phyloP scores from a whole-genome alignment of 1,140 invertebrate species.

The Telenomus remus region DNA sequence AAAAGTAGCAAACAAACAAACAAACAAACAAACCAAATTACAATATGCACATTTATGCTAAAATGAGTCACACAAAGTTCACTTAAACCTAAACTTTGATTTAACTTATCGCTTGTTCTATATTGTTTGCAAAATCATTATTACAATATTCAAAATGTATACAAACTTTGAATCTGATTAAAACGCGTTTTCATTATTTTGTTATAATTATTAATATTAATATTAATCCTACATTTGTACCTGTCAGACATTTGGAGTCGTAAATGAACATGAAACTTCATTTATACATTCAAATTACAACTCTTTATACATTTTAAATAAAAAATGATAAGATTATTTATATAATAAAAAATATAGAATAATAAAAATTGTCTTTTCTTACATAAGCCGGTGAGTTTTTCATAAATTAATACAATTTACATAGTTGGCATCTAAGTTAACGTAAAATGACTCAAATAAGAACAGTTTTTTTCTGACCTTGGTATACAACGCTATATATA shows the following conservation, averaged over 20 bases:
- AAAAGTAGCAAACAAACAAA: slow-evolving; percentile 14
- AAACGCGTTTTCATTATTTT: slow-evolving; percentile 14
- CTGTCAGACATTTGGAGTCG: slow-evolving; percentile 70
- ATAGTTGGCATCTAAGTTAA: too few relatives aligned
- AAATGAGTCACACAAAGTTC: slow-evolving; percentile 54
- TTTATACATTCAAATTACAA: too few relatives aligned
- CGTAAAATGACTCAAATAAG: too few relatives aligned
- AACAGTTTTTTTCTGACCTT: too few relatives aligned
- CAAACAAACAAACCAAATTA: slow-evolving; percentile 51
- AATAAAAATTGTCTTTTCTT: too few relatives aligned
- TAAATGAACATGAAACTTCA: slow-evolving; percentile 35
- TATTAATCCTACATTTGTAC: slow-evolving; percentile 72
- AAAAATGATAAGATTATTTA: too few relatives aligned
- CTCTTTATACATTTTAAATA: too few relatives aligned
- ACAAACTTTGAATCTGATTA: slow-evolving; percentile 24
- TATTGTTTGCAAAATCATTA: slow-evolving; percentile 33
- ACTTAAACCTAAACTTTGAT: slow-evolving; percentile 60
- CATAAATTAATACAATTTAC: too few relatives aligned
- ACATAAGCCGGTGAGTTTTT: too few relatives aligned
- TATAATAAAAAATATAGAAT: too few relatives aligned
- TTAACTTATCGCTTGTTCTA: slow-evolving; percentile 21
- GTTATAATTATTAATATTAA: slow-evolving; percentile 57
- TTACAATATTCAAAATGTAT: slow-evolving; percentile 10
- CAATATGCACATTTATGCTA: slow-evolving; percentile 63
- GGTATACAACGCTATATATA: too few relatives aligned